Evolutionary conservation across 1,140 invertebrate species (phyloP).

Genomic region (Dufourea novaeangliae): DNA sequence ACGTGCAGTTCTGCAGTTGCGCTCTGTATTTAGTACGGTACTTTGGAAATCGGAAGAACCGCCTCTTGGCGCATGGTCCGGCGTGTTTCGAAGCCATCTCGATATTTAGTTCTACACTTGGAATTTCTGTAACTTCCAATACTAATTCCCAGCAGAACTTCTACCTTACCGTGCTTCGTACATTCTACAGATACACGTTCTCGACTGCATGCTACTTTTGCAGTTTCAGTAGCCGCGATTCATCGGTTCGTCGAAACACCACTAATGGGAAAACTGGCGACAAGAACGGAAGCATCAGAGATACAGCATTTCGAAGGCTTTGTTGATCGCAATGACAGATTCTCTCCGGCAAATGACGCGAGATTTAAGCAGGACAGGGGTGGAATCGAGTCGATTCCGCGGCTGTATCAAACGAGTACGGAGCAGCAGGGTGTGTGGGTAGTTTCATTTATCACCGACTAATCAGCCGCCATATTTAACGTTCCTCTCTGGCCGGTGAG

Average conservation of each 20-base stretch:
- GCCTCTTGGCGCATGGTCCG: constrained; percentile 11
- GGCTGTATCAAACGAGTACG: constrained; percentile 24
- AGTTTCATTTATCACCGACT: constrained; percentile 48
- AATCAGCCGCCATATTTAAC: constrained; percentile 50
- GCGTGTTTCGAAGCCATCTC: not conserved
- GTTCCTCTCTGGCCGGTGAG: constrained; percentile 11
- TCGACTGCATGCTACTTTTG: not conserved
- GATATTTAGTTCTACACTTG: not conserved
- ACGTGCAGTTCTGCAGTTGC: not conserved
- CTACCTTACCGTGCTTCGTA: not conserved
- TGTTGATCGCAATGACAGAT: not conserved
- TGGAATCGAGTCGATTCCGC: constrained; percentile 20
- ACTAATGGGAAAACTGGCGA: too few species aligned
- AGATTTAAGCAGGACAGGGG: not conserved
- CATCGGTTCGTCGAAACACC: too few species aligned
- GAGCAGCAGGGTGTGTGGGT: not conserved
- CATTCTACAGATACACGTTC: not conserved
- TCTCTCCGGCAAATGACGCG: not conserved
- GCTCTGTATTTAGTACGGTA: not conserved
- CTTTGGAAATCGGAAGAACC: not conserved
- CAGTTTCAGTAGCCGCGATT: not conserved
- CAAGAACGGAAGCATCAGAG: too few species aligned
- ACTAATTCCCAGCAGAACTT: not conserved
- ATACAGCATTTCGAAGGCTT: too few species aligned
- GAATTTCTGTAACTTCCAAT: not conserved